Evolutionary conservation across 23 tunicate genomes (phyloP), one percentile per base, ranked within the genome.

Genomic region (Clavelina lepadiformis): DNA sequence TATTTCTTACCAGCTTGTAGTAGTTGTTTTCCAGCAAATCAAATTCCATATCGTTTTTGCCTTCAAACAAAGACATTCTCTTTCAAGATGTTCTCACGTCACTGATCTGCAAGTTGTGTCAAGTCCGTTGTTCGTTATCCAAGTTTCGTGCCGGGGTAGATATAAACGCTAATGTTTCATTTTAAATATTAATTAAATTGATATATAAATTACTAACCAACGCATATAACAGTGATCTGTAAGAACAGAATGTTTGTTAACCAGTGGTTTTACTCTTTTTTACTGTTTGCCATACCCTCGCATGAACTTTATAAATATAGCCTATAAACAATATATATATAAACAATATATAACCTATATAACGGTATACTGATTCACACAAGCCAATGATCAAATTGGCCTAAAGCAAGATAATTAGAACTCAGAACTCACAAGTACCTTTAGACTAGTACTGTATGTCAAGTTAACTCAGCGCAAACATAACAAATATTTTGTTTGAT

Each of bases 1-100:
- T n/a, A n/a, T 37, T 28, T 56, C 81, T 63, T 60, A 83, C 92
- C 79, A 86, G 95, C 72, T 86, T 86, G 61, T 76, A 77, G 54
- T 86, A 86, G 62, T 65, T 72, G 0, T 73, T 50, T 13, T 75
- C 95, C 37, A 86, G 54, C 15, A 77, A 28, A 32, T 77, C 85
- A 31, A 62, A 35, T 8, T 72, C 91, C 5, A 45, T 38, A 25
- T 54, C 54, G 29, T 46, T 59, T 25, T 77, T 63, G 31, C 72
- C 82, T 61, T 63, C 74, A 65, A 86, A 77, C 46, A 72, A 34
- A 61, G 75, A 62, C 24, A 44, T 35, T 33, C 52, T 71, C 71
- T 66, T 18, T 5, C 72, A 22, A 66, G 72, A 46, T 66, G 28
- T 19, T 66, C 5, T 46, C 72, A 56, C 46, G 47, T 57, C 46